Base-by-base conservation (phyloP, 2,113 vertebrate genomes). In the Asarcornis scutulata region DNA sequence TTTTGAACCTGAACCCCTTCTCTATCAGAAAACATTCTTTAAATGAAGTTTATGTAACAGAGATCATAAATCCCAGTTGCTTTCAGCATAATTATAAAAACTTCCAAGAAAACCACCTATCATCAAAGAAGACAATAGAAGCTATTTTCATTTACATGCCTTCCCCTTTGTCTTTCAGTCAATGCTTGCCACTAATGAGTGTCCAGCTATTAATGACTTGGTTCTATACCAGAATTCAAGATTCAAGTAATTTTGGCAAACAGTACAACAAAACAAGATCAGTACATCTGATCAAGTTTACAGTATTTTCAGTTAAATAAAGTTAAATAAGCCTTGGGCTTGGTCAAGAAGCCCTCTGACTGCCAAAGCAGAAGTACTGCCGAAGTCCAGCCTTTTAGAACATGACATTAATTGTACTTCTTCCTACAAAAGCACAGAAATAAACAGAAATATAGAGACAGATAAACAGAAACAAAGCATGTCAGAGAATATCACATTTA, bases 361-460 rank as follows among this genome's bases (percentile, higher is more conserved):
- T 88, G 72, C 59, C 83, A 86, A 86, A 74, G 75, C 23, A 40
- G 40, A 40, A 40, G 40, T 40, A 40, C 40, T 40, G 12, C 40
- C 40, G 13, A 40, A 68, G 86, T 55, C 60, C 68, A 86, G 44
- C n/a, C 40, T 58, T 88, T 75, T 42, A 66, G 42, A 93, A 77
- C 26, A 59, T 6, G 46, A 95, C 36, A 86, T 77, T 77, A 91
- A 94, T 31, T 40, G 26, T 86, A 36, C 23, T 60, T 77, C 68
- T 71, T 91, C 72, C 91, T 64, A 38, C 56, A 71, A n/a, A 22
- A 94, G 63, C 63, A 76, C 59, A 83, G 68, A 93, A 93, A 95
- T 74, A 89, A 91, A 78, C 14, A 95, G 77, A 91, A 95, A 93
- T 59, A 87, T 63, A 83, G 86, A 90, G 82, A 69, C 60, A 93